Evolutionary conservation across 2,797 vertebrate species (phyloP).

Genomic region (Anabas testudineus): DNA sequence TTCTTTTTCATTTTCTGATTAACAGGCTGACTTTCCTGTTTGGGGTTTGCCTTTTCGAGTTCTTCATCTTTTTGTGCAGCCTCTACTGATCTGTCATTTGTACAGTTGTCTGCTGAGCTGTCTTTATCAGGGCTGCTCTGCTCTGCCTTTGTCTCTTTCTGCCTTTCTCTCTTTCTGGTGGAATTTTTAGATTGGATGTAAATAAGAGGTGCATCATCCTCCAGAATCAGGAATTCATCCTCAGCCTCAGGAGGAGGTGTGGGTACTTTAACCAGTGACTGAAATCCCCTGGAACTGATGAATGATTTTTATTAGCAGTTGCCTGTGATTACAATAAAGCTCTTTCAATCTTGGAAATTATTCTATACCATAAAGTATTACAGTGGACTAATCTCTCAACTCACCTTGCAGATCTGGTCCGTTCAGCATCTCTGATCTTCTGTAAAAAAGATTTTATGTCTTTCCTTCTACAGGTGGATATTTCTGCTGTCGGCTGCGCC

Average conservation of each 20-base stretch:
- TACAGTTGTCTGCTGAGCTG: slow-evolving; percentile 32
- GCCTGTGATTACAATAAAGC: no score
- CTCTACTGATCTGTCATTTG: slow-evolving; percentile 2
- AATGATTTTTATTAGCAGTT: background rate
- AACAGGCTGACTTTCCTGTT: slow-evolving; percentile 14
- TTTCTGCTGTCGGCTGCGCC: background rate
- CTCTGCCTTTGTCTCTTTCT: slow-evolving; percentile 41
- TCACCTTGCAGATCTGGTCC: slow-evolving; percentile 67
- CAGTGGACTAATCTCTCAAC: slow-evolving; percentile 21
- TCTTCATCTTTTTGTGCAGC: slow-evolving; percentile 19
- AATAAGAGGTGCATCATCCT: slow-evolving; percentile 75
- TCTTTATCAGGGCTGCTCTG: slow-evolving; percentile 50
- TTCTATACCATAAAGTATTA: background rate
- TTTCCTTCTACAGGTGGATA: slow-evolving; percentile 22
- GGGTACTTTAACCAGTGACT: slow-evolving; percentile 42
- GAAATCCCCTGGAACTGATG: slow-evolving; percentile 51
- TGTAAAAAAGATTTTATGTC: slow-evolving; percentile 67
- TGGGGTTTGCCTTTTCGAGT: background rate
- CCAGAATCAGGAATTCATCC: slow-evolving; percentile 83
- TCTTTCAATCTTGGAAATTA: no score
- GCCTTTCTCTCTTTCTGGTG: slow-evolving; percentile 37
- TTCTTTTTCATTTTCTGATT: slow-evolving; percentile 47
- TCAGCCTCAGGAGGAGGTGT: slow-evolving; percentile 65
- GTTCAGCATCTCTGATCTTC: slow-evolving; percentile 65
- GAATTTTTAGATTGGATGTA: slow-evolving; percentile 71